phyloP scores from a whole-genome alignment of 2,888 invertebrate genomes.

The Mythimna loreyi region DNA sequence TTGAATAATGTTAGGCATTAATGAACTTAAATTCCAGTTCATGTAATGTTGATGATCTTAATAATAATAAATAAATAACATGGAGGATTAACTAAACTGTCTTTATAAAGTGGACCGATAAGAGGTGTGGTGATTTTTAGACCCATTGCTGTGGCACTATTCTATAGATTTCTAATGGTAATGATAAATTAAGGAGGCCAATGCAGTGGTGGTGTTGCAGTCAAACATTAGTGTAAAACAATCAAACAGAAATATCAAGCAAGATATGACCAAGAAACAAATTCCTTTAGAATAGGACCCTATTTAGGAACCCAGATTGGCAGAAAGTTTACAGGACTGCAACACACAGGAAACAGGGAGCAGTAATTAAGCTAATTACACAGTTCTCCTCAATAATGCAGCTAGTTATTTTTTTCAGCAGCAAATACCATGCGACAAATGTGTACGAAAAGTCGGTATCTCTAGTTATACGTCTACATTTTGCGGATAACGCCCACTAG shows the following conservation, averaged over 20 bases:
- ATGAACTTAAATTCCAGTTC: too few relatives aligned
- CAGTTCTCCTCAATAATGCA: too few relatives aligned
- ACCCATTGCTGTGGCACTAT: not conserved
- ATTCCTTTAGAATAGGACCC: not conserved
- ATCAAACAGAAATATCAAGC: too few relatives aligned
- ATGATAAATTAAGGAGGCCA: not conserved
- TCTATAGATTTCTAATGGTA: too few relatives aligned
- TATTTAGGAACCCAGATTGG: not conserved
- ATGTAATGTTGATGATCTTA: too few relatives aligned
- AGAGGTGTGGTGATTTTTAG: too few relatives aligned
- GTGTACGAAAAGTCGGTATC: conserved; percentile 17
- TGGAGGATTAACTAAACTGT: too few relatives aligned
- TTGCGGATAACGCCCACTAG: not conserved
- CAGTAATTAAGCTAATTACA: not conserved
- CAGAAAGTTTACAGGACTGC: not conserved
- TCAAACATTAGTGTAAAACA: too few relatives aligned
- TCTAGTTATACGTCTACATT: conserved; percentile 12
- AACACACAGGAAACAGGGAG: not conserved
- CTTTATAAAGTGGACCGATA: too few relatives aligned
- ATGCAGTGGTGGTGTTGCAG: too few relatives aligned
- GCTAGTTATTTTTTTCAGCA: not conserved
- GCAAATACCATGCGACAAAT: conserved; percentile 10
- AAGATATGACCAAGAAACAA: not conserved
- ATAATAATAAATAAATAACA: too few relatives aligned
- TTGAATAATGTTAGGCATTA: too few relatives aligned